A percentile compares a stretch with the other conserved stretches of the same genome.
These are phyloP conservation scores for Perizoma affinitatum DNA, from an alignment of 2,888 invertebrate genomes.

Conservation along the genomic window DNA sequence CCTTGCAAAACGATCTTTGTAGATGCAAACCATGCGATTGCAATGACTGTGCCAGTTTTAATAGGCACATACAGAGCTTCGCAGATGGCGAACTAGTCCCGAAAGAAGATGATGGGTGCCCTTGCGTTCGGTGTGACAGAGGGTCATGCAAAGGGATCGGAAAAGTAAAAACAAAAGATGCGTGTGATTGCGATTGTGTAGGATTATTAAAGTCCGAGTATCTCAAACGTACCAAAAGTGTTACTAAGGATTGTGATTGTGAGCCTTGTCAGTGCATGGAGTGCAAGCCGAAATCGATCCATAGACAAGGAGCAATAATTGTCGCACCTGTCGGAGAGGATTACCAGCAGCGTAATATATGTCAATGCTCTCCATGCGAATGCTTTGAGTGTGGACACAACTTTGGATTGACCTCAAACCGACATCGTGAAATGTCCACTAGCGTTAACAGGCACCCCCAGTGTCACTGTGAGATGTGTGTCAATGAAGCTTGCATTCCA, in stretches of 20 bases:
- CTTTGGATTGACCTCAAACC: constrained; percentile 42
- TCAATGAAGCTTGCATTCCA: constrained; percentile 50
- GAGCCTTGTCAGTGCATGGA: constrained; percentile 53
- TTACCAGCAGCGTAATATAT: constrained; percentile 39
- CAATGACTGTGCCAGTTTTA: constrained; percentile 43
- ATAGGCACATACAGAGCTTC: constrained; percentile 8
- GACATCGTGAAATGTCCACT: constrained; percentile 53
- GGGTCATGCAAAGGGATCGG: constrained; percentile 37
- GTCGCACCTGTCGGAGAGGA: constrained; percentile 50
- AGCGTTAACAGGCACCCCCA: constrained; percentile 46
- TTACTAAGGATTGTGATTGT: constrained; percentile 47
- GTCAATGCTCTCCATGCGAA: constrained; percentile 61
- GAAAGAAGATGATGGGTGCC: constrained; percentile 36
- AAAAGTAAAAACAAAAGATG: constrained; percentile 15
- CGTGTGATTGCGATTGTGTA: constrained; percentile 47
- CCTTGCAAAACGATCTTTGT: constrained; percentile 40
- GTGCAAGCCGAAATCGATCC: constrained; percentile 41
- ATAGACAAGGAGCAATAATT: constrained; percentile 37
- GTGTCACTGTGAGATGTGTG: constrained; percentile 55
- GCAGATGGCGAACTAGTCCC: neutral
- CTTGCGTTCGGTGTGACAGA: constrained; percentile 44
- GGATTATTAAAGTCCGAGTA: constrained; percentile 46
- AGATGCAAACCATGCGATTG: constrained; percentile 57
- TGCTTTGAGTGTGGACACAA: constrained; percentile 54
- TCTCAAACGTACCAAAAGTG: constrained; percentile 31